Evolutionary conservation across 2,888 invertebrate species (phyloP).

Genomic region (Rotaria sp.): DNA sequence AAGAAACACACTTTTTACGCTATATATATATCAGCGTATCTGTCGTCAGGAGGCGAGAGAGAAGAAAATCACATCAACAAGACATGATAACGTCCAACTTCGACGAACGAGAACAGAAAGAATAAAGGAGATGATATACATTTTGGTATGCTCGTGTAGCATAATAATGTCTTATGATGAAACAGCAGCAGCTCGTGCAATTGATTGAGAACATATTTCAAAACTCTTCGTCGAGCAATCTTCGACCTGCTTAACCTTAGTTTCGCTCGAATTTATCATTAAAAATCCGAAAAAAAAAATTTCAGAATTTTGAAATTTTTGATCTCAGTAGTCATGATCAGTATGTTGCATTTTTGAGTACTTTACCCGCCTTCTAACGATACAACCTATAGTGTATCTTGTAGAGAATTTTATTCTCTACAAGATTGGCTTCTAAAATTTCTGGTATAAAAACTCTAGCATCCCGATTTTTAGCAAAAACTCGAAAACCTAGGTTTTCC

Average conservation of each 20-base stretch:
- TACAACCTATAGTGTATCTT: not conserved
- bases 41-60: no score
- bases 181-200: not conserved
- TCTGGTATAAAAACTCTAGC: not conserved
- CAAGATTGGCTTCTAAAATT: not conserved
- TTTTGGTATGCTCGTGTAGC: no score
- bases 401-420: not conserved
- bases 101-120: no score
- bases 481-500: not conserved
- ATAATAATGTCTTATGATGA: no score
- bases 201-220: not conserved
- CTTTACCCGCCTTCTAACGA: not conserved
- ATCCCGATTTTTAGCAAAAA: not conserved
- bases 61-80: no score
- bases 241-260: not conserved
- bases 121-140: no score
- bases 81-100: no score
- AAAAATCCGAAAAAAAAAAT: not conserved
- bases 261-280: not conserved
- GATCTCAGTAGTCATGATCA: not conserved
- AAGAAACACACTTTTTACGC: no score
- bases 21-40: no score
- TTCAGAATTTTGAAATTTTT: not conserved
- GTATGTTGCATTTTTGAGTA: not conserved
- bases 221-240: not conserved